Evolutionary conservation across 2,888 invertebrate species (phyloP).

Genomic region (Lepidonotus clava): DNA sequence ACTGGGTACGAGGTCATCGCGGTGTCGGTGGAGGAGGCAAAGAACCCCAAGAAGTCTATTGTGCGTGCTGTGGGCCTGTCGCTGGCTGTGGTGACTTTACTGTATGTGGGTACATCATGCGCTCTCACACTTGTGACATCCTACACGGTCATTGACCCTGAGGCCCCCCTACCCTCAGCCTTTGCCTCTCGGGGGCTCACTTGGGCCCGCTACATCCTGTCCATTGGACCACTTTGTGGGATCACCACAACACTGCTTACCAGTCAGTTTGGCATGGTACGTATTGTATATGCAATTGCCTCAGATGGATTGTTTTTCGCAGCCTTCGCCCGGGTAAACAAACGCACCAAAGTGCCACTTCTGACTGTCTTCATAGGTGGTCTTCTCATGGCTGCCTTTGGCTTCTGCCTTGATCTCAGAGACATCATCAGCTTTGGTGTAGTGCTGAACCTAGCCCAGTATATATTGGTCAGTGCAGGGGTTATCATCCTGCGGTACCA

Average conservation of each 20-base stretch:
- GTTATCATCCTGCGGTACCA: conserved; percentile 63
- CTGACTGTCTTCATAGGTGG: conserved; percentile 53
- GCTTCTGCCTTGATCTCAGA: conserved; percentile 58
- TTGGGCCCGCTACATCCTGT: conserved; percentile 78
- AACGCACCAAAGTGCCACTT: conserved; percentile 58
- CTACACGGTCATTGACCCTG: conserved; percentile 70
- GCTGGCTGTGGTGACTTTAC: conserved; percentile 58
- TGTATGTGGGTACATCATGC: conserved; percentile 52
- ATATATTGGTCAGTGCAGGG: conserved; percentile 57
- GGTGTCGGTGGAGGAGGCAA: conserved; percentile 80
- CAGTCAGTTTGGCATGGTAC: conserved; percentile 49
- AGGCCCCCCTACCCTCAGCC: conserved; percentile 77
- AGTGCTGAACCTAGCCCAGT: conserved; percentile 58
- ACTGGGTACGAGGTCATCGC: conserved; percentile 81
- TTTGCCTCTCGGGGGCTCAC: conserved; percentile 72
- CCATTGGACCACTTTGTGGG: conserved; percentile 76
- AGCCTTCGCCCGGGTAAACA: conserved; percentile 50
- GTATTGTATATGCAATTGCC: conserved; percentile 61
- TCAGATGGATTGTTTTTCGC: conserved; percentile 62
- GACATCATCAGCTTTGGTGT: conserved; percentile 60
- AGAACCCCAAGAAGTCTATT: conserved; percentile 78
- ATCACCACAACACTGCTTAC: conserved; percentile 72
- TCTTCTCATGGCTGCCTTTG: conserved; percentile 37
- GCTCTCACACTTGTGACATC: conserved; percentile 62
- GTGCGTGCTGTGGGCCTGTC: conserved; percentile 77